Conservation (phyloP, 2,797 vertebrate genomes). For the Sebastes taczanowskii region DNA sequence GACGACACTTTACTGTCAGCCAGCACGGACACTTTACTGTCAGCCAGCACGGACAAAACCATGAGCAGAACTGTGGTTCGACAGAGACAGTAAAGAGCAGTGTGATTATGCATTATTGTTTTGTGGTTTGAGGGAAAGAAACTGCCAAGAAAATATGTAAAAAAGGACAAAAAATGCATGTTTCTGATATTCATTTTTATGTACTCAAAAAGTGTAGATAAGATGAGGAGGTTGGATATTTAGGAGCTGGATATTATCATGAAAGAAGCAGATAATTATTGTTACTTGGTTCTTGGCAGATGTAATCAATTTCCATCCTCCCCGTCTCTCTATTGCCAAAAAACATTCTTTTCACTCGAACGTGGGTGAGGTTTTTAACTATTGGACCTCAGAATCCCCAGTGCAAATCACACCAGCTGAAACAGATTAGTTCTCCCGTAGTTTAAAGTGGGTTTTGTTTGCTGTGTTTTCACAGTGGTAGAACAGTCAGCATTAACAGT, state of each 20-base stretch:
- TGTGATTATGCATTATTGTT: background rate
- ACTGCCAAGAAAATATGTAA: background rate
- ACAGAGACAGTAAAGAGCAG: background rate
- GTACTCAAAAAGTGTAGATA: background rate
- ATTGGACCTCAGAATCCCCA: constrained; percentile 24
- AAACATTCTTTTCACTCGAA: constrained; percentile 46
- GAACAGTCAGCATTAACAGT: background rate
- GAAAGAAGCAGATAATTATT: constrained; percentile 23
- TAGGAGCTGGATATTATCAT: background rate
- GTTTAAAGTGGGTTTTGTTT: constrained; percentile 23
- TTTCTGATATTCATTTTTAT: background rate
- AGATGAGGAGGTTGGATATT: background rate
- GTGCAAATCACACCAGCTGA: constrained; percentile 44
- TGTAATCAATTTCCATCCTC: constrained; percentile 55
- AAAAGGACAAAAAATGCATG: background rate
- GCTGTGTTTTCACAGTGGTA: constrained; percentile 22
- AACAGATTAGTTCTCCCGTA: constrained; percentile 45
- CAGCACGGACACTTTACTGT: background rate
- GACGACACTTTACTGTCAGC: constrained; percentile 1
- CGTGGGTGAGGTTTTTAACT: constrained; percentile 32
- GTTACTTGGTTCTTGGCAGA: constrained; percentile 36
- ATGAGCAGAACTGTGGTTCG: background rate
- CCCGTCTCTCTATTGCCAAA: constrained; percentile 33
- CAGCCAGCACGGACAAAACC: background rate
- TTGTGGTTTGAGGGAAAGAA: background rate